Conservation (phyloP, 2,113 vertebrate species). For the Phalacrocorax carbo region DNA sequence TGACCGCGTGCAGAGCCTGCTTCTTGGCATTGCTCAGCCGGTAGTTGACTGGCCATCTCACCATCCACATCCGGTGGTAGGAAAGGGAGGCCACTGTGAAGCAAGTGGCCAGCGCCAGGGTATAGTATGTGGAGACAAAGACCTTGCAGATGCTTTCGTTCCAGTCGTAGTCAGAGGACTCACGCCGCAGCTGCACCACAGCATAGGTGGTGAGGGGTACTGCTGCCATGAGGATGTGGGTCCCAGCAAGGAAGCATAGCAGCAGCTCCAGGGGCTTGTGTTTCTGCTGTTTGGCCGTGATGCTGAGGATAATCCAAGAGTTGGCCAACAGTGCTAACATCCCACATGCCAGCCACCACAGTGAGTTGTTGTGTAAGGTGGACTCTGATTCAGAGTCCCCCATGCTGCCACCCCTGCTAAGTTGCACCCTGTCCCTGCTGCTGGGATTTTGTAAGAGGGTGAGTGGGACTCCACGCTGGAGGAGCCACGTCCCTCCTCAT, state of each 20-base stretch:
- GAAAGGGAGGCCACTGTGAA: constrained; percentile 82
- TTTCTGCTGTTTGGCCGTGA: constrained; percentile 83
- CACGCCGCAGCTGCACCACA: constrained; percentile 78
- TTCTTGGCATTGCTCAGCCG: constrained; percentile 83
- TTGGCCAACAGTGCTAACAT: constrained; percentile 81
- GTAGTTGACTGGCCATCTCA: constrained; percentile 84
- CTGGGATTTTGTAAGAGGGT: not conserved
- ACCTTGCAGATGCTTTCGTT: constrained; percentile 84
- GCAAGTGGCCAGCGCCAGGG: constrained; percentile 80
- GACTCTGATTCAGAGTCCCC: constrained; percentile 76
- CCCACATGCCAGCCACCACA: constrained; percentile 84
- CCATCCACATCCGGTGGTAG: constrained; percentile 87
- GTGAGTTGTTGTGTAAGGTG: constrained; percentile 77
- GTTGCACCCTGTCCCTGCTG: constrained; percentile 55
- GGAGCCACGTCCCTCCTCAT: constrained; percentile 12
- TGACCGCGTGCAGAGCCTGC: constrained; percentile 79
- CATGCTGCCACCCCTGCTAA: constrained; percentile 62
- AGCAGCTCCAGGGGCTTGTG: constrained; percentile 82
- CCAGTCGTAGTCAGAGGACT: constrained; percentile 82
- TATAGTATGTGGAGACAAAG: constrained; percentile 84
- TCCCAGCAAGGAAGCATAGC: constrained; percentile 81
- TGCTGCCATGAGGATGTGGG: constrained; percentile 81
- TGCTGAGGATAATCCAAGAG: constrained; percentile 83
- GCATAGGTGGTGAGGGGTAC: constrained; percentile 81
- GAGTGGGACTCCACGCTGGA: constrained; percentile 41